Conservation (phyloP, 1,140 invertebrate genomes). For the Prorops nasuta region DNA sequence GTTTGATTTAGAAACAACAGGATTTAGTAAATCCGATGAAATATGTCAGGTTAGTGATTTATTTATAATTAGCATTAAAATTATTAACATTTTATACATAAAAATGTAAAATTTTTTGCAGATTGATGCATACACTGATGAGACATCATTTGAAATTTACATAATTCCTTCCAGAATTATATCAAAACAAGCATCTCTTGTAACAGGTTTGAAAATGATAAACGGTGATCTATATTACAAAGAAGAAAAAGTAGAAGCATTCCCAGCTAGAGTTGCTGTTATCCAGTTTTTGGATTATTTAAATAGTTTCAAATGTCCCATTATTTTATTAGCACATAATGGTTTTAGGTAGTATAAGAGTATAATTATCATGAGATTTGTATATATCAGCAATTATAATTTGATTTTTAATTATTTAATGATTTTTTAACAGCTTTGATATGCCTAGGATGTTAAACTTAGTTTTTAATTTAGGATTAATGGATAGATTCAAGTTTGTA, state of each 20-base stretch:
- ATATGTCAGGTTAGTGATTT: constrained; percentile 5
- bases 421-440: neutral
- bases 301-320: no score
- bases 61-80: neutral
- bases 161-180: neutral
- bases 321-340: constrained; percentile 8
- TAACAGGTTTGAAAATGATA: constrained; percentile 1
- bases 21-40: constrained; percentile 3
- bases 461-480: no score
- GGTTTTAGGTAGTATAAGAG: constrained; percentile 5
- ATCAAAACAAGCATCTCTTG: neutral
- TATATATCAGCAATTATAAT: no score
- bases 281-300: neutral
- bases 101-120: neutral
- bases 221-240: neutral
- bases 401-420: neutral
- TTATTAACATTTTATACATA: neutral
- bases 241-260: neutral
- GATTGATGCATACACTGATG: constrained; percentile 1
- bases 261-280: no score
- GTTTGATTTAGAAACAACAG: constrained; percentile 16
- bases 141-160: neutral
- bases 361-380: no score
- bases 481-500: neutral
- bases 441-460: no score